Conservation (phyloP, 2,113 vertebrate species). For the Equus przewalskii region DNA sequence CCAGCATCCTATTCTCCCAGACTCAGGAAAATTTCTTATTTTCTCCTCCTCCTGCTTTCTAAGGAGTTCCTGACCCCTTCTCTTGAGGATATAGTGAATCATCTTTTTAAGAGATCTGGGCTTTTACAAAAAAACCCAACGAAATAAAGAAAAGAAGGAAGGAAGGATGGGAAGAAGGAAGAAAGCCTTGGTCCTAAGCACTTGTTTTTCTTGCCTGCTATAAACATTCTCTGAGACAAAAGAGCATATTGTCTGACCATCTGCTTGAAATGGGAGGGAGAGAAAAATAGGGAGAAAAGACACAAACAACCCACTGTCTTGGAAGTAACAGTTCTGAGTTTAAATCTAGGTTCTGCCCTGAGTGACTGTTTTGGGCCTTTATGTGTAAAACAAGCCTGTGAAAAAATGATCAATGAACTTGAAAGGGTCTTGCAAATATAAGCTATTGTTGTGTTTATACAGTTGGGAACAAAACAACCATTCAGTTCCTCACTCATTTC, state of each 20-base stretch:
- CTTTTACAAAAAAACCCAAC: not conserved
- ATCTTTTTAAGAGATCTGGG: not conserved
- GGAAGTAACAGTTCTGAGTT: not conserved
- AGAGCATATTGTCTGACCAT: not conserved
- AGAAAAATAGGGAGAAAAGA: not conserved
- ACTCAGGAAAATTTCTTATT: not conserved
- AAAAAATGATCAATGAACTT: not conserved
- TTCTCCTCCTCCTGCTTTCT: not conserved
- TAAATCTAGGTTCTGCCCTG: not conserved
- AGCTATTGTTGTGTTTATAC: not conserved
- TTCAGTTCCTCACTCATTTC: not conserved
- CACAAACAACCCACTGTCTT: accelerated
- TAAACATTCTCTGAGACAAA: not conserved
- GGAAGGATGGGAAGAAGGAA: accelerated
- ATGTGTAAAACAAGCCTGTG: no score
- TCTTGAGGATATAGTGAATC: not conserved
- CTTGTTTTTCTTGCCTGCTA: not conserved
- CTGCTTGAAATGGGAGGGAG: not conserved
- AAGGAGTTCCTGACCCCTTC: not conserved
- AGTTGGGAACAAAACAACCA: not conserved
- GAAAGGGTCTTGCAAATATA: accelerated
- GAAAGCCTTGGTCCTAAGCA: not conserved
- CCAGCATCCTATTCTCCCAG: accelerated
- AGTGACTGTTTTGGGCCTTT: not conserved
- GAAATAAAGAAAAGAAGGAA: no score